A percentile compares a stretch with the other conserved stretches of the same genome.
phyloP scores from a whole-genome alignment of 2,797 vertebrate genomes.

The Yasuhikotakia modesta region DNA sequence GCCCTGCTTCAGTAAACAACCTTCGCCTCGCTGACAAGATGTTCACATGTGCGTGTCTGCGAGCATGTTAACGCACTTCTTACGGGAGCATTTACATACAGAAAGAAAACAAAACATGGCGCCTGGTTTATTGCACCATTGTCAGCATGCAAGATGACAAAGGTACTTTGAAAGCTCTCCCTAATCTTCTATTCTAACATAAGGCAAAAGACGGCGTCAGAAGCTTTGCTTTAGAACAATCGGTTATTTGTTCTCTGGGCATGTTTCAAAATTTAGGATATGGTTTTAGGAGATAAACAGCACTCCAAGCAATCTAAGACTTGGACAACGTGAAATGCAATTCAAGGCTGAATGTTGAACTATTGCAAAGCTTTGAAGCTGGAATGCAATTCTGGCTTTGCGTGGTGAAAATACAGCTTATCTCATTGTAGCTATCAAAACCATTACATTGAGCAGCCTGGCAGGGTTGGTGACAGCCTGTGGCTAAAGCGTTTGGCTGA shows the following conservation, averaged over 20 bases:
- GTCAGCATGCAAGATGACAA: conserved; percentile 69
- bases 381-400: conserved; percentile 61
- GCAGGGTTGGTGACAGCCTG: conserved; percentile 63
- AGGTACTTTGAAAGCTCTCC: conserved; percentile 71
- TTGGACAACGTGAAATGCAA: conserved; percentile 64
- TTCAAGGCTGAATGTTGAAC: conserved; percentile 69
- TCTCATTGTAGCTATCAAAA: conserved; percentile 69
- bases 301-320: conserved; percentile 72
- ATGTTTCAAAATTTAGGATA: conserved; percentile 73
- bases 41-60: conserved; percentile 61
- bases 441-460: conserved; percentile 65
- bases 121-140: conserved; percentile 72
- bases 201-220: conserved; percentile 66
- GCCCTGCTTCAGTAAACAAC: conserved; percentile 60
- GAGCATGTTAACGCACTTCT: conserved; percentile 66
- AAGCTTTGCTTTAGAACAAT: conserved; percentile 73
- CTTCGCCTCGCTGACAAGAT: conserved; percentile 63
- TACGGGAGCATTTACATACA: conserved; percentile 68
- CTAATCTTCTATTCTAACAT: conserved; percentile 78
- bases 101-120: conserved; percentile 68
- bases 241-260: conserved; percentile 73
- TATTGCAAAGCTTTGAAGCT: conserved; percentile 68
- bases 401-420: conserved; percentile 69
- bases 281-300: conserved; percentile 74
- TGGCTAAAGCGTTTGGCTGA: conserved; percentile 68